These are phyloP conservation scores for Entomobrya multifasciata DNA, from an alignment of 2,888 invertebrate species.

Conservation along the genomic window DNA sequence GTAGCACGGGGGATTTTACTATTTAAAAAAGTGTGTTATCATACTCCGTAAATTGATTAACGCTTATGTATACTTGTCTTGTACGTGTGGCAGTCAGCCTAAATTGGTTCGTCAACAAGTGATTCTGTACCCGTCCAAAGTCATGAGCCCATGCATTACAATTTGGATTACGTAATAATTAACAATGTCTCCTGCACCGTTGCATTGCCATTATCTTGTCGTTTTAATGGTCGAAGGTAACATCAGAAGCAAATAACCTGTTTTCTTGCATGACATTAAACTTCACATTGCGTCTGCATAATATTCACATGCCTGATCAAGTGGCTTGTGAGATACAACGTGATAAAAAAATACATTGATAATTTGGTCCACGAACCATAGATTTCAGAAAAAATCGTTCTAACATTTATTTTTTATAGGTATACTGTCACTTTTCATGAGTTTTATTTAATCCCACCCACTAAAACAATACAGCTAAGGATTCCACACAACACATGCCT, in stretches of 20 bases:
- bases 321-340: no score
- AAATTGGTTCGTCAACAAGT: neutral
- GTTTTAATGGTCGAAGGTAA: constrained; percentile 43
- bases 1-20: no score
- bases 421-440: no score
- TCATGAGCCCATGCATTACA: constrained; percentile 11
- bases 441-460: no score
- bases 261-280: constrained; percentile 68
- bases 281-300: constrained; percentile 32
- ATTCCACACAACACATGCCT: no score
- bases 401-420: no score
- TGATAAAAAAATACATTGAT: no score
- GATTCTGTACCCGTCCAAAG: neutral
- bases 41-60: constrained; percentile 44
- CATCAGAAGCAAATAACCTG: constrained; percentile 38
- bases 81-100: constrained; percentile 33
- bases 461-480: no score
- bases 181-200: constrained; percentile 10
- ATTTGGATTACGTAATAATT: constrained; percentile 56
- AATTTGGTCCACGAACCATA: no score
- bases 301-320: neutral
- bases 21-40: no score
- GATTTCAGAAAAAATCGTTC: no score
- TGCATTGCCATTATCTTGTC: constrained; percentile 29
- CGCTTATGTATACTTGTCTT: constrained; percentile 41